Conservation (phyloP, 2,797 vertebrate genomes). For the Myotis findleyi region DNA sequence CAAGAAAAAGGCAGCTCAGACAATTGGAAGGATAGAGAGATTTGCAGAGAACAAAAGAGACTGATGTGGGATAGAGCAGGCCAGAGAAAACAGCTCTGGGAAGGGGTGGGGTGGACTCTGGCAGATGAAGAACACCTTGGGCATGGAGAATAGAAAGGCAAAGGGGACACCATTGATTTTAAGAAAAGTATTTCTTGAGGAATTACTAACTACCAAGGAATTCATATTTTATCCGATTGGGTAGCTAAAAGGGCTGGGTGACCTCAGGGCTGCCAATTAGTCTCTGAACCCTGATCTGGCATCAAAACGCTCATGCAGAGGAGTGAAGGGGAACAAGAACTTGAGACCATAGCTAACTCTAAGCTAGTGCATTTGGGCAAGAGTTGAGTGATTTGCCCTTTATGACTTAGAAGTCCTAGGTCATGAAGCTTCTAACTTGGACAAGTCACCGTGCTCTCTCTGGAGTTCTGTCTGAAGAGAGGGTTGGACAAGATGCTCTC, state of each 20-base stretch:
- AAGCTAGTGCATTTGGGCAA: not conserved
- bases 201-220: slow-evolving; percentile 7
- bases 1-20: slow-evolving; percentile 47
- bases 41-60: not conserved
- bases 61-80: not conserved
- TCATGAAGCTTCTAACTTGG: not conserved
- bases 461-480: not conserved
- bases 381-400: not conserved
- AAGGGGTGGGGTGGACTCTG: not conserved
- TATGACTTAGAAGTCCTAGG: not conserved
- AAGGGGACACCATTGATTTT: not conserved
- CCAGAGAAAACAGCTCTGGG: not conserved
- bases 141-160: not conserved
- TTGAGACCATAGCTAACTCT: not conserved
- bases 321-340: not conserved
- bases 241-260: slow-evolving; percentile 8
- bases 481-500: not conserved
- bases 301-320: not conserved
- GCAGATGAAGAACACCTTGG: not conserved
- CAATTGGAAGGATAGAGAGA: slow-evolving; percentile 5
- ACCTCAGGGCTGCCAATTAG: slow-evolving; percentile 17
- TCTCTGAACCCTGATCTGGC: not conserved
- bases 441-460: not conserved
- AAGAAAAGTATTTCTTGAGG: slow-evolving; percentile 5
- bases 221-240: not conserved